Percentiles rank a stretch among this genome's conserved stretches.
These are phyloP conservation scores for Hipparchia sbordonii DNA, from an alignment of 2,888 invertebrate genomes.

Conservation along the genomic window DNA sequence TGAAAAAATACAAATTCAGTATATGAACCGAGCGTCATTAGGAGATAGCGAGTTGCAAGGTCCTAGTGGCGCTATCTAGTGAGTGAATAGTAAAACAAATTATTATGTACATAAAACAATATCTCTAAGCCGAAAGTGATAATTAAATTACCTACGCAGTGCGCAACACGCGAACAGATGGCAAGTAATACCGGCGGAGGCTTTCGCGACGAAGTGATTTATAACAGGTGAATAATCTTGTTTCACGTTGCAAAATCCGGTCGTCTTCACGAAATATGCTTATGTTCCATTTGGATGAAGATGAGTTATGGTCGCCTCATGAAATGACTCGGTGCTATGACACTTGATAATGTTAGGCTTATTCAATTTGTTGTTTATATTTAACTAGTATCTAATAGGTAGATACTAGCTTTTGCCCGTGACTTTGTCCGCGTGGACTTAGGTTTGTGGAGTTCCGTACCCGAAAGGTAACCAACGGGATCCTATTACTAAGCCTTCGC, in stretches of 20 bases:
- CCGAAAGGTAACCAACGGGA: no score
- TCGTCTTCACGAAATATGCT: slow-evolving; percentile 45
- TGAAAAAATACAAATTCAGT: no score
- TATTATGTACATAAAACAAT: background rate
- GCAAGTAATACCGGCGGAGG: slow-evolving; percentile 39
- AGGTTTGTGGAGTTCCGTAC: no score
- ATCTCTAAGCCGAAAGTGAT: slow-evolving; percentile 55
- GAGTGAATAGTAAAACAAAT: no score
- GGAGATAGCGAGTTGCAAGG: no score
- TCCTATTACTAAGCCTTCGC: no score
- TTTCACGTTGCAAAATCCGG: slow-evolving; percentile 71
- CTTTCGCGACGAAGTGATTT: slow-evolving; percentile 57
- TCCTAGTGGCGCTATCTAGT: no score
- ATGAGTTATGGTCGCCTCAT: slow-evolving; percentile 51
- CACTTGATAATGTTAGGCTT: background rate
- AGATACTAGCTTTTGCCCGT: no score
- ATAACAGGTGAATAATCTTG: slow-evolving; percentile 70
- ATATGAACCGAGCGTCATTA: no score
- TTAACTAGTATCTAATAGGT: no score
- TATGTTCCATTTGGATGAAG: slow-evolving; percentile 50
- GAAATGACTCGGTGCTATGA: slow-evolving; percentile 22
- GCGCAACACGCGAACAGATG: slow-evolving; percentile 60
- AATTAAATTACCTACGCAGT: slow-evolving; percentile 60
- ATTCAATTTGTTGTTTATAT: background rate
- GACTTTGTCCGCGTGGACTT: no score